Base-by-base conservation (phyloP, 2,888 invertebrate genomes). In the Lymantria dispar region DNA sequence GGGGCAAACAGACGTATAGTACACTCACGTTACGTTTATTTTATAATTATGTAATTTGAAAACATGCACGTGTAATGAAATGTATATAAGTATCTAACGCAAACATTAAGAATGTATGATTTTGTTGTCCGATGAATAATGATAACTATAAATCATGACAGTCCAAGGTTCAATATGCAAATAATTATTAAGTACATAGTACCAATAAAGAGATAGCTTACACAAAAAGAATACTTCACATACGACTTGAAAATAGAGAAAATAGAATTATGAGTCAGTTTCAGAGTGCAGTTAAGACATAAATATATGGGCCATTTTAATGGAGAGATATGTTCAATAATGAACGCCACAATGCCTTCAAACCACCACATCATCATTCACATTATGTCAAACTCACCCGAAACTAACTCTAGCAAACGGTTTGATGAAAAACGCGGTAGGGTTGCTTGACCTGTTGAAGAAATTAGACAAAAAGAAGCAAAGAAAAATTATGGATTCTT, bases 401-500 rank as follows among this genome's bases (percentile, higher is more conserved):
- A 94, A 94, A 87, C 93, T 93, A 90, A 93, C 93, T 91, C 92
- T 92, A 92, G 92, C 92, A 88, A 94, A 92, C 85, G 94, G 93
- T 93, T 94, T 94, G 92, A 94, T 93, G 92, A 94, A 92, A 93
- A 94, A 94, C 92, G 94, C 92, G 87, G 93, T 92, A 87, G 93
- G 92, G 89, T 92, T 93, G 89, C 93, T 93, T 93, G 93, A 92
- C 92, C 94, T 94, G 92, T 94, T 94, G 94, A 92, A 94, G 91
- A 94, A 93, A 93, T 92, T 86, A 87, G 87, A 87, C 85, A 87
- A 87, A 88, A 90, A 85, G 76, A 82, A 85, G 83, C 84, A 87
- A 84, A 33, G 77, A 82, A 80, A 60, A 74, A 80, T 80, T 72
- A 74, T 79, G 69, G 72, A 74, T 75, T 78, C 74, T 74, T 80